Percentiles rank a stretch among this genome's conserved stretches.
Evolutionary conservation across 2,888 invertebrate species (phyloP).

Genomic region (Tromatobia lineatoria): DNA sequence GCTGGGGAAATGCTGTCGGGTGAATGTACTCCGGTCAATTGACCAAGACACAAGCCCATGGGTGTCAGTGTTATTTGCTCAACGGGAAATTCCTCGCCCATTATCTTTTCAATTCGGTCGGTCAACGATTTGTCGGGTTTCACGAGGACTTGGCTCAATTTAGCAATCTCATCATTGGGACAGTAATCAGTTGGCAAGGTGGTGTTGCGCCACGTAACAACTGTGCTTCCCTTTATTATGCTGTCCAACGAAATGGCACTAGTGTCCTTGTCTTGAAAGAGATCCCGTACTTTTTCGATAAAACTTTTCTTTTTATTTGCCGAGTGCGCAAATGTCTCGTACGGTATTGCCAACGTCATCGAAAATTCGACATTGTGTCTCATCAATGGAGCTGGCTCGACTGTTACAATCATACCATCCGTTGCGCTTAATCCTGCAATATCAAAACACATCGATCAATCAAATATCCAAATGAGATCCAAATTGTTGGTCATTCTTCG

Average conservation of each 20-base stretch:
- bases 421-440: conserved; percentile 87
- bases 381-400: conserved; percentile 88
- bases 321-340: conserved; percentile 90
- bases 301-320: conserved; percentile 92
- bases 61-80: conserved; percentile 86
- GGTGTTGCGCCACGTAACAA: conserved; percentile 93
- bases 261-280: conserved; percentile 92
- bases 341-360: conserved; percentile 91
- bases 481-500: too few relatives aligned
- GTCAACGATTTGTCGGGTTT: conserved; percentile 88
- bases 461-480: conserved; percentile 2
- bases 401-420: conserved; percentile 93
- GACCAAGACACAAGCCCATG: conserved; percentile 87
- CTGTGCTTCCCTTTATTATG: conserved; percentile 89
- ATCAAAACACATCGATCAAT: conserved; percentile 11
- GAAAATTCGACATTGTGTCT: conserved; percentile 93
- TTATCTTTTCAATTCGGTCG: conserved; percentile 88
- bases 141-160: conserved; percentile 90
- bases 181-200: conserved; percentile 91
- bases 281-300: conserved; percentile 91
- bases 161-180: conserved; percentile 91
- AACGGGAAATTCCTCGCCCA: conserved; percentile 91
- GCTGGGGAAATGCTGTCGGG: conserved; percentile 79
- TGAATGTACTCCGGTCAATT: conserved; percentile 83
- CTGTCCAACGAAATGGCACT: conserved; percentile 91